Conservation (phyloP, 2,797 vertebrate species). For the Anguilla pacifica region DNA sequence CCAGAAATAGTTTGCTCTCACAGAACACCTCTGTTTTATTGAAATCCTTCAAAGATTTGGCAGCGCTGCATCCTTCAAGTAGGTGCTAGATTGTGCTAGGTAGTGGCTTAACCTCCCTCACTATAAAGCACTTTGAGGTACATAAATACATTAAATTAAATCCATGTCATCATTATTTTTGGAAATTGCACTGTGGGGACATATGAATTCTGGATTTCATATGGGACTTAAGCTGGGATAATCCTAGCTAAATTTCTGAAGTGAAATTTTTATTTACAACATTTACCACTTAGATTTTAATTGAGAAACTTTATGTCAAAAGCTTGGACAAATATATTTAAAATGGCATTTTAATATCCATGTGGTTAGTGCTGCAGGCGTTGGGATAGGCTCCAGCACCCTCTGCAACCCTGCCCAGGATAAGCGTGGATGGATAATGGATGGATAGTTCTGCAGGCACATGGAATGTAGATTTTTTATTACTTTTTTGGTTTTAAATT, state of each 20-base stretch:
- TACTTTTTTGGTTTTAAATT: background rate
- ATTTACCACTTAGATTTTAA: no score
- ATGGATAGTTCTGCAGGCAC: background rate
- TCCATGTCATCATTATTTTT: background rate
- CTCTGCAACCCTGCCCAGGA: no score
- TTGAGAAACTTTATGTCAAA: background rate
- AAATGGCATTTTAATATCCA: background rate
- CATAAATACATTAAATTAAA: background rate
- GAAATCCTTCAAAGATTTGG: background rate
- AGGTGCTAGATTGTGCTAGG: background rate
- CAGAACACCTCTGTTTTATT: background rate
- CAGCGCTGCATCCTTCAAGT: background rate
- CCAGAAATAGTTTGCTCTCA: background rate
- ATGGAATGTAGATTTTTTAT: background rate
- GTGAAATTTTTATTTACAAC: no score
- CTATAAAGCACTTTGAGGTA: background rate
- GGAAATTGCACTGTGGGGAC: background rate
- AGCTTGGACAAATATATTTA: background rate
- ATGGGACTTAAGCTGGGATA: background rate
- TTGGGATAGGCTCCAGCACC: no score
- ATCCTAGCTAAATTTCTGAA: no score
- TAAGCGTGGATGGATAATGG: no score
- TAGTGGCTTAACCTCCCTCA: background rate
- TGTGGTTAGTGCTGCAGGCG: background rate
- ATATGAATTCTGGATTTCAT: background rate